Conservation (phyloP, 2,113 vertebrate genomes). For the Chaetorhynchus papuensis region DNA sequence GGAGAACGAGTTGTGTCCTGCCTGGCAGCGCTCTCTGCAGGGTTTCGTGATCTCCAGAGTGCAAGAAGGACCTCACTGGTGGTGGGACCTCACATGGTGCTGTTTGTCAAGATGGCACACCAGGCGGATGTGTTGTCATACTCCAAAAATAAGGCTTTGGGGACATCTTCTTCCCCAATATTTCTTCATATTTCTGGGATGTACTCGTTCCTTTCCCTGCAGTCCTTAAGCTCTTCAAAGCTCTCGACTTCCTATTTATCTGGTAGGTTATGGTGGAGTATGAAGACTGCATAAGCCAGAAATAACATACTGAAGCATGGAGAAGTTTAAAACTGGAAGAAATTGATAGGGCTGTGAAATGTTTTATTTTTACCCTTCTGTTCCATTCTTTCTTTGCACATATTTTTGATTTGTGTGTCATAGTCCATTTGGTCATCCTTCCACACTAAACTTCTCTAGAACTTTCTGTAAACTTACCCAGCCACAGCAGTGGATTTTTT, state of each 20-base stretch:
- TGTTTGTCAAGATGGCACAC: neutral
- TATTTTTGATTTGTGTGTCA: neutral
- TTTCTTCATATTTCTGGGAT: neutral
- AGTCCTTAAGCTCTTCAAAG: neutral
- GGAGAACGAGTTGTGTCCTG: neutral
- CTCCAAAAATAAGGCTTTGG: neutral
- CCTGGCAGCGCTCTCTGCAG: neutral
- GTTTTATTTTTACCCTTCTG: constrained; percentile 5
- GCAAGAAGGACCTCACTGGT: neutral
- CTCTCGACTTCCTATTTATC: neutral
- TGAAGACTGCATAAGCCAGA: neutral
- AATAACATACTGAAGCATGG: neutral
- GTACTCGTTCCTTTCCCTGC: neutral
- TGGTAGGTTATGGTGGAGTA: neutral
- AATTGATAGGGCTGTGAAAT: neutral
- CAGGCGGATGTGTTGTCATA: rapidly evolving
- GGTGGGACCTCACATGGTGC: rapidly evolving
- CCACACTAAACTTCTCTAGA: neutral
- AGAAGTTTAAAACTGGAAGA: neutral
- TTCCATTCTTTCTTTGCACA: neutral
- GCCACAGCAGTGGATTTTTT: neutral
- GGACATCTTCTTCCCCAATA: neutral
- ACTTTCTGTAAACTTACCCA: neutral
- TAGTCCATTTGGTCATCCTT: neutral
- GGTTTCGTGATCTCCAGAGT: neutral